Conservation (phyloP, 1,140 invertebrate species). For the Pentalonia nigronervosa region DNA sequence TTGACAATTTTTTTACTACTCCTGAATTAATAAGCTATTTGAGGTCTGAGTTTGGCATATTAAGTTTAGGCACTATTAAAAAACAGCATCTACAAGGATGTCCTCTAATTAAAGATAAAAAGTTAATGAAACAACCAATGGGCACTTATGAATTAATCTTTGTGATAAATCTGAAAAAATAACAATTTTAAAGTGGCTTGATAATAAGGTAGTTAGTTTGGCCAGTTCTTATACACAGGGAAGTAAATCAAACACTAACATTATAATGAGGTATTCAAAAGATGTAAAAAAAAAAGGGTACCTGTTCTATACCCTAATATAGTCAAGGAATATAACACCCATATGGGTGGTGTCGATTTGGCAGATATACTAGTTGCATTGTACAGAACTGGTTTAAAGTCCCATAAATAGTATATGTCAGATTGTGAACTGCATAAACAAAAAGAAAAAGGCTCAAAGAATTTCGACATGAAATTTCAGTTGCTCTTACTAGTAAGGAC, state of each 20-base stretch:
- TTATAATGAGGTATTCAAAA: slow-evolving; percentile 62
- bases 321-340: slow-evolving; percentile 62
- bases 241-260: slow-evolving; percentile 61
- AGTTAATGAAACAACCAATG: slow-evolving; percentile 62
- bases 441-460: slow-evolving; percentile 56
- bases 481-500: slow-evolving; percentile 18
- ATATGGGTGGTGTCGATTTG: slow-evolving; percentile 62
- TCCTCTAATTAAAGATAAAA: slow-evolving; percentile 29
- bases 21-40: slow-evolving; percentile 46
- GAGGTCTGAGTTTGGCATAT: slow-evolving; percentile 47
- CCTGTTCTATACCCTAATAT: slow-evolving; percentile 64
- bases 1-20: slow-evolving; percentile 57
- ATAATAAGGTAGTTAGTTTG: slow-evolving; percentile 65
- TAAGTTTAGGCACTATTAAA: slow-evolving; percentile 37
- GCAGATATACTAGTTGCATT: slow-evolving; percentile 60
- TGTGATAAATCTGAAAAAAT: slow-evolving; percentile 60
- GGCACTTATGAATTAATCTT: slow-evolving; percentile 60
- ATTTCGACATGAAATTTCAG: slow-evolving; percentile 27
- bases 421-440: slow-evolving; percentile 16
- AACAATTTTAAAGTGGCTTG: slow-evolving; percentile 64
- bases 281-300: slow-evolving; percentile 61
- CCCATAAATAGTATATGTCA: slow-evolving; percentile 61
- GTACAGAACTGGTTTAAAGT: slow-evolving; percentile 59
- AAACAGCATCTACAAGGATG: slow-evolving; percentile 35
- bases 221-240: slow-evolving; percentile 59